phyloP scores from a whole-genome alignment of 1,140 invertebrate species.

The Battus philenor region DNA sequence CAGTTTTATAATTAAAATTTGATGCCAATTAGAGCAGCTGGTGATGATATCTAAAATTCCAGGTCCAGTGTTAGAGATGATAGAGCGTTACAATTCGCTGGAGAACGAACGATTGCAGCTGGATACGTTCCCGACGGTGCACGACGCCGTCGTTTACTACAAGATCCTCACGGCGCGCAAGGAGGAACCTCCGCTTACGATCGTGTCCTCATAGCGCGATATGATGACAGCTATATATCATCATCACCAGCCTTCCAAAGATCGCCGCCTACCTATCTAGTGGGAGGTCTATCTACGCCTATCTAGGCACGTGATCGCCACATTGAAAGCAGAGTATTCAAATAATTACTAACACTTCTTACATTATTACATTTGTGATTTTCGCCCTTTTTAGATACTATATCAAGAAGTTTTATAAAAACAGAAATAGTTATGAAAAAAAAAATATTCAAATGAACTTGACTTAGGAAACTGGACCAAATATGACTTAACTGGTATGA shows the following conservation, averaged over 20 bases:
- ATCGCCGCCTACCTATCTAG: too few species aligned
- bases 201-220: slow-evolving; percentile 28
- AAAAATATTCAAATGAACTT: too few species aligned
- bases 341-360: background rate
- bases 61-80: slow-evolving; percentile 80
- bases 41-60: too few species aligned
- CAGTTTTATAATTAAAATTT: too few species aligned
- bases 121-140: slow-evolving; percentile 82
- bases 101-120: slow-evolving; percentile 73
- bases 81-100: slow-evolving; percentile 78
- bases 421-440: too few species aligned
- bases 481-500: too few species aligned
- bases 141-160: slow-evolving; percentile 82
- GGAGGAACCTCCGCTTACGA: slow-evolving; percentile 27
- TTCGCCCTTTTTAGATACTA: too few species aligned
- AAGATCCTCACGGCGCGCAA: slow-evolving; percentile 41
- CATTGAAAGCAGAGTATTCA: background rate
- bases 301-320: too few species aligned
- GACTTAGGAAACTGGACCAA: too few species aligned
- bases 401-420: too few species aligned
- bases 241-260: background rate
- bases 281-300: too few species aligned
- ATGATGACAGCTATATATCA: background rate
- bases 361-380: background rate
- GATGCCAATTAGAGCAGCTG: too few species aligned